Base-by-base conservation (phyloP, 2,797 vertebrate genomes). In the Molothrus aeneus region DNA sequence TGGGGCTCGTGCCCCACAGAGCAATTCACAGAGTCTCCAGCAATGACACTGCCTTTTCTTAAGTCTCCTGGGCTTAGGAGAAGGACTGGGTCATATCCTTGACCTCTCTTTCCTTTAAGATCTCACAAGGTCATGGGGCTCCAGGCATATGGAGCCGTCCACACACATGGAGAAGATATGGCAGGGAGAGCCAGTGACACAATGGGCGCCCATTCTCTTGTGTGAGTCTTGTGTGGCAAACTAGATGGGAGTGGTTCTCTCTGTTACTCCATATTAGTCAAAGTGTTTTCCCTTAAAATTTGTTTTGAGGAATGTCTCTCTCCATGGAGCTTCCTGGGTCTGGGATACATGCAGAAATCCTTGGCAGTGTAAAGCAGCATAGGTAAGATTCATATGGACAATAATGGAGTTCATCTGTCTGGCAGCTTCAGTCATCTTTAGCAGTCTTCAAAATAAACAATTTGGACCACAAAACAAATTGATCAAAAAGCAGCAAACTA, bases 261-360 rank as follows among this genome's bases (percentile, higher is more conserved):
- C 47, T 19, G 26, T 54, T 92, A 47, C n/a, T 66, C 42, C 13
- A 3, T 9, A n/a, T 4, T 10, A 51, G 11, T 19, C 45, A 32
- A 64, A 74, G 10, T 32, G 10, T 45, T 63, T 85, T 94, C 22
- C 15, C 29, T 28, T 34, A 36, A 53, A 81, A 51, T 7, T 12
- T 6, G 3, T 65, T 83, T 64, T 66, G n/a, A 81, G 47, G 24
- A 78, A 50, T 0, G 0, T 31, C 38, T 80, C 42, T 70, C 29
- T 43, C 0, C 0, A 40, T 69, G 53, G n/a, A 60, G 5, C 1
- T 1, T 74, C 25, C 50, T 64, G n/a, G 26, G 19, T 5, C 64
- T 80, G 32, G 28, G 21, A 10, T 40, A 19, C 13, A 2, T 21
- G 22, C 11, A 90, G 57, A 20, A 54, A 6, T 83, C 25, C 17